phyloP scores from a whole-genome alignment of 2,113 vertebrate species.

The Elephantulus edwardii region DNA sequence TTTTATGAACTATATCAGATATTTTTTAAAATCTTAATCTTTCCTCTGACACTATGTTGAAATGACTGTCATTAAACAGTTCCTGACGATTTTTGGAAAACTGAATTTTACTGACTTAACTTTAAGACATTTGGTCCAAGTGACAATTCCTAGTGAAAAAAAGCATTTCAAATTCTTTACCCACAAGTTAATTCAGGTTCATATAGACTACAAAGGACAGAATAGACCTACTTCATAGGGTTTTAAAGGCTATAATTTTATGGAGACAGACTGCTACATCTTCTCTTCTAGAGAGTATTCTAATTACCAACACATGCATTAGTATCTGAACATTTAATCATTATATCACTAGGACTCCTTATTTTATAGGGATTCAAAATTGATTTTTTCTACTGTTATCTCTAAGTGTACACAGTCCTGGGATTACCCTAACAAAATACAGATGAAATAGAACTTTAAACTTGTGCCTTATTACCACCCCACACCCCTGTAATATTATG shows the following conservation, averaged over 20 bases:
- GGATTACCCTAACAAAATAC: background rate
- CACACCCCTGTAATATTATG: background rate
- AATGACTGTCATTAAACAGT: background rate
- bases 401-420: background rate
- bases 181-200: background rate
- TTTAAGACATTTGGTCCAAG: background rate
- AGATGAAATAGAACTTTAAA: background rate
- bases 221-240: background rate
- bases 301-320: background rate
- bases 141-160: background rate
- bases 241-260: background rate
- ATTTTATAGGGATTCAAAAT: background rate
- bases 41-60: background rate
- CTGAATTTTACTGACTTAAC: background rate
- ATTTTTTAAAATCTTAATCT: background rate
- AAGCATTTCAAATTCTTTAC: background rate
- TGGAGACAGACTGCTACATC: background rate
- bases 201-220: background rate
- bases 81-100: background rate
- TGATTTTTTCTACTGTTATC: background rate
- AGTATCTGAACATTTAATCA: background rate
- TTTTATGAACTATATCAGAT: background rate
- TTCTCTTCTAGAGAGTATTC: background rate
- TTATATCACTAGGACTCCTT: background rate
- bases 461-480: background rate